These are phyloP conservation scores for Brevipalpus yothersi DNA, from an alignment of 1,140 invertebrate species.

Conservation along the genomic window DNA sequence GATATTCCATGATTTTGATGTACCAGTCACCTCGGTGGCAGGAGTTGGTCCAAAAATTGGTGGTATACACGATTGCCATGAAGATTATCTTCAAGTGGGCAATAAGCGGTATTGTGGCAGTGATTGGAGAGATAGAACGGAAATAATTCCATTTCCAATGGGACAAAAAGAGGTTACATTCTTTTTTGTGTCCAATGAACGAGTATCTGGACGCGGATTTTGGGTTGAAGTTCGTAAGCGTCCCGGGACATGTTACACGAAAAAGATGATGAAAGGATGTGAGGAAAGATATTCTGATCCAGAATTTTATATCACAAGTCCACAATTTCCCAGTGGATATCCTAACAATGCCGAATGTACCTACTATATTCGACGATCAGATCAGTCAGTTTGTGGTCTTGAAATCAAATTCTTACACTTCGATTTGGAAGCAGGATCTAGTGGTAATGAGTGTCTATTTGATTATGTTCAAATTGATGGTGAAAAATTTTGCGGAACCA, in stretches of 20 bases:
- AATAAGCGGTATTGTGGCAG: slow-evolving; percentile 11
- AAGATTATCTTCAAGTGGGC: slow-evolving; percentile 12
- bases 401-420: slow-evolving; percentile 14
- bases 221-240: slow-evolving; percentile 10
- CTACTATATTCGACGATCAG: slow-evolving; percentile 8
- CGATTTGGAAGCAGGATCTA: slow-evolving; percentile 11
- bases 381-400: slow-evolving; percentile 11
- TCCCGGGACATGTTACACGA: neutral
- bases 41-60: neutral
- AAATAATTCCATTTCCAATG: slow-evolving; percentile 8
- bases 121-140: slow-evolving; percentile 7
- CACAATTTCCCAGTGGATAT: slow-evolving; percentile 11
- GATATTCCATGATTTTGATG: slow-evolving; percentile 13
- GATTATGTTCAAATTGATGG: slow-evolving; percentile 16
- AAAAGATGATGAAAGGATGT: neutral
- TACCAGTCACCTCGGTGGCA: neutral
- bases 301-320: slow-evolving; percentile 9
- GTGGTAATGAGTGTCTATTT: slow-evolving; percentile 12
- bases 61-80: slow-evolving; percentile 2
- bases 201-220: slow-evolving; percentile 10
- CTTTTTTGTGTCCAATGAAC: slow-evolving; percentile 9
- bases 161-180: slow-evolving; percentile 8
- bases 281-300: slow-evolving; percentile 4
- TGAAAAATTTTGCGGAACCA: slow-evolving; percentile 13
- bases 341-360: slow-evolving; percentile 6